Base-by-base conservation (phyloP, 2,113 vertebrate genomes). In the Poecile atricapillus region DNA sequence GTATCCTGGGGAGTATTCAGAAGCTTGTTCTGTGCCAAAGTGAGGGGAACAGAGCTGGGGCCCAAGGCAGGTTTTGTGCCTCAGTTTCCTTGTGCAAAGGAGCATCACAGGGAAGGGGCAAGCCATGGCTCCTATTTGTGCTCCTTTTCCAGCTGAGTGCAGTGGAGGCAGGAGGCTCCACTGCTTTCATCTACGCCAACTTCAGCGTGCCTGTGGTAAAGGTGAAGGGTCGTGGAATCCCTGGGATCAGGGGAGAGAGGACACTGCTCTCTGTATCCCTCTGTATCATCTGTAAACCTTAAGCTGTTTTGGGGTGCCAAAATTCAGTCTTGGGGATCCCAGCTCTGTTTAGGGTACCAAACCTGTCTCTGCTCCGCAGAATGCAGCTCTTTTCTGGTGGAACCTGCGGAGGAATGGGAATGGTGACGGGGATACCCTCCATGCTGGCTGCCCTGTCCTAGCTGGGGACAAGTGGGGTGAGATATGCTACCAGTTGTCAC, bases 341-440 rank as follows among this genome's bases (percentile, higher is more conserved):
- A n/a, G 64, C 98, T 24, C 95, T 98, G 98, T 99, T 96, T 98
- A 98, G 98, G 58, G 44, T 31, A 12, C 37, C 44, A 60, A 55
- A 28, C 13, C 25, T 3, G 0, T 67, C 50, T 81, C 17, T 62
- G 55, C 73, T 35, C 60, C 24, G 2, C 96, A 99, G 99, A 99
- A 99, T 4, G 98, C 99, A 1, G 99, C 99, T 30, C 97, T 99
- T 23, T 99, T 99, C 97, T 99, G 99, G 99, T 99, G 99, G 99
- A 99, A 99, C 97, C 98, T 99, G 44, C 98, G 94, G 27, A 98
- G 97, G 95, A 99, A 98, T 2, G 99, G 99, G 33, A 94, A 97
- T 4, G 99, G 99, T 2, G 95, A 99, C 0, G 97, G 22, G 2
- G 98, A 99, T 97, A 99, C 99, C 0, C 98, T 99, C 30, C 99